Percentiles rank a stretch among this genome's conserved stretches.
phyloP scores from a whole-genome alignment of 1,140 invertebrate species.

The Papilio machaon region DNA sequence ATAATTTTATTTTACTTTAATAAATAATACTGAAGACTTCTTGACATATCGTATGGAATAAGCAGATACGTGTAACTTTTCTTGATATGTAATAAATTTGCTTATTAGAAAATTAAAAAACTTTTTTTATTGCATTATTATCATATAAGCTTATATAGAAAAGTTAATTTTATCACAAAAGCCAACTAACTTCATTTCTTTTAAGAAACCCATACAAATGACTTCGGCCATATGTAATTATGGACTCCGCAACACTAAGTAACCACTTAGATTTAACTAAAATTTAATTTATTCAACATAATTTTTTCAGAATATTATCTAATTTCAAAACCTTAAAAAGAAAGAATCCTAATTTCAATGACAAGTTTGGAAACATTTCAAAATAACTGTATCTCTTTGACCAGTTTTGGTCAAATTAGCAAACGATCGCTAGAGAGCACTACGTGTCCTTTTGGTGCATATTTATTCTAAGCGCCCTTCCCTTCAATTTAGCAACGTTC shows the following conservation, averaged over 20 bases:
- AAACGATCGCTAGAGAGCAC: slow-evolving; percentile 54
- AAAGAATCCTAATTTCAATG: background rate
- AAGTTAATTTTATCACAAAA: too few species aligned
- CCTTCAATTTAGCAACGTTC: slow-evolving; percentile 63
- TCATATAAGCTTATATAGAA: too few species aligned
- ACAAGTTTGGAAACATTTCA: background rate
- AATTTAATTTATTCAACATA: too few species aligned
- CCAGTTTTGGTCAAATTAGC: slow-evolving; percentile 67
- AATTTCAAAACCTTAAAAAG: background rate
- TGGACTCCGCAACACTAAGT: too few species aligned
- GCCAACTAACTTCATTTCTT: too few species aligned
- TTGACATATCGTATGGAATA: slow-evolving; percentile 78
- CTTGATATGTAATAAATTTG: slow-evolving; percentile 75
- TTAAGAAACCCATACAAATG: too few species aligned
- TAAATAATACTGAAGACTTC: slow-evolving; percentile 62
- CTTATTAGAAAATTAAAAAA: slow-evolving; percentile 64
- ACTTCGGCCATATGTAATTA: too few species aligned
- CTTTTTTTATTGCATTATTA: slow-evolving; percentile 26
- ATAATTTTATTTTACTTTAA: slow-evolving; percentile 43
- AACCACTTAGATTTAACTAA: too few species aligned
- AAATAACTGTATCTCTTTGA: slow-evolving; percentile 52
- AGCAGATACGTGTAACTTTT: slow-evolving; percentile 71
- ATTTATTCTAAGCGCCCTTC: slow-evolving; percentile 67
- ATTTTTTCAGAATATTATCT: too few species aligned
- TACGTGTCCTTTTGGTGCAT: slow-evolving; percentile 61